These are phyloP conservation scores for Sericinus montela DNA, from an alignment of 2,888 invertebrate species.

Conservation along the genomic window DNA sequence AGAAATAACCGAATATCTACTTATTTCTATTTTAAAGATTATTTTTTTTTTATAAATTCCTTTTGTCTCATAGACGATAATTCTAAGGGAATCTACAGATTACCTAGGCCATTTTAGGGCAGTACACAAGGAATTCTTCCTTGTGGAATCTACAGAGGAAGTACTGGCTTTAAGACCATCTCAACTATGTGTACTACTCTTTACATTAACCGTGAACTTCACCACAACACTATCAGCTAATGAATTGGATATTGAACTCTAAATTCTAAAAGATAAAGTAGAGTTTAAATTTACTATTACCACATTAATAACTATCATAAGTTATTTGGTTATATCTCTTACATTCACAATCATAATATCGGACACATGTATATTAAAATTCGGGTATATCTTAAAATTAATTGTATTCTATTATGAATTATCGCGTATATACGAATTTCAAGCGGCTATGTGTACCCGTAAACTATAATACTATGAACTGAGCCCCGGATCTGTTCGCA, in stretches of 20 bases:
- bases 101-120: constrained; percentile 8
- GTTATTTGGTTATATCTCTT: constrained; percentile 25
- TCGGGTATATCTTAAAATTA: constrained; percentile 22
- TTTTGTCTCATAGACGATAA: constrained; percentile 46
- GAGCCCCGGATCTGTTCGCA: background rate
- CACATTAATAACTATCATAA: constrained; percentile 21
- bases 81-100: background rate
- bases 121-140: background rate
- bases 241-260: constrained; percentile 33
- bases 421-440: constrained; percentile 20
- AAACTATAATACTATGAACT: background rate
- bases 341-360: constrained; percentile 5
- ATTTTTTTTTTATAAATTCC: constrained; percentile 45
- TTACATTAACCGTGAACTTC: constrained; percentile 31
- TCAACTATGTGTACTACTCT: constrained; percentile 36
- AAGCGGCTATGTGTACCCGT: constrained; percentile 12
- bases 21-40: constrained; percentile 15
- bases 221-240: constrained; percentile 25
- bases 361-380: constrained; percentile 18
- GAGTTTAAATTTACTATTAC: constrained; percentile 21
- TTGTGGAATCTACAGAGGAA: background rate
- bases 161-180: background rate
- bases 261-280: constrained; percentile 34
- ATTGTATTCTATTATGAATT: constrained; percentile 22
- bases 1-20: constrained; percentile 21